Conservation (phyloP, 2,888 invertebrate species). For the Cheiracanthium punctorium region DNA sequence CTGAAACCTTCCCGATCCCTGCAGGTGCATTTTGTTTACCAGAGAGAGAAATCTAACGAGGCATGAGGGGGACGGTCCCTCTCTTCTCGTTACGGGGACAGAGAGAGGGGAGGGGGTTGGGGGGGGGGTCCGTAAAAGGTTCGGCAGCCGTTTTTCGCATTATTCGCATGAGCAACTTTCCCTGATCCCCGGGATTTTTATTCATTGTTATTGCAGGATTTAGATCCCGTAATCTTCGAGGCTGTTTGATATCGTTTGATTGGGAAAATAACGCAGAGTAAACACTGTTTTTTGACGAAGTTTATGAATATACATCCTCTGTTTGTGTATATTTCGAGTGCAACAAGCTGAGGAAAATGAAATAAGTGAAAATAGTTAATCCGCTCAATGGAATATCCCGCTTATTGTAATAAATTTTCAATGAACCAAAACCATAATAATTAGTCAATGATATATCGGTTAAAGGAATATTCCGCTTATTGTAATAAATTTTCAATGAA, state of each 20-base stretch:
- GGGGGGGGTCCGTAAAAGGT: slow-evolving; percentile 5
- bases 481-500: too few species aligned
- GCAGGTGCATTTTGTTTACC: slow-evolving; percentile 67
- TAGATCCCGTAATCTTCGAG: not conserved
- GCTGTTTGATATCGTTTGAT: not conserved
- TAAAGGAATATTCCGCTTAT: too few species aligned
- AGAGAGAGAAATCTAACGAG: slow-evolving; percentile 39
- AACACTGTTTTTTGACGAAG: too few species aligned
- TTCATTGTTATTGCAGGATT: slow-evolving; percentile 8
- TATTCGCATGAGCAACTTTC: slow-evolving; percentile 38
- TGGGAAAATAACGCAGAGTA: too few species aligned
- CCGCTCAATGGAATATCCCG: too few species aligned
- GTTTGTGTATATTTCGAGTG: too few species aligned
- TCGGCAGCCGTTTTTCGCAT: slow-evolving; percentile 60
- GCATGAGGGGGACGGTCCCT: slow-evolving; percentile 5
- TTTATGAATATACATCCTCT: too few species aligned
- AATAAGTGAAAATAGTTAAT: too few species aligned
- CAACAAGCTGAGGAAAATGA: too few species aligned
- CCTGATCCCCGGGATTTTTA: not conserved
- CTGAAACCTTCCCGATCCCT: not conserved
- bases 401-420: too few species aligned
- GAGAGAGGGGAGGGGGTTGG: not conserved
- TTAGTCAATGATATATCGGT: too few species aligned
- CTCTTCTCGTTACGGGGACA: not conserved
- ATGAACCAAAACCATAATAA: too few species aligned